Conservation (phyloP, 2,888 invertebrate species). For the Harmothoe impar region DNA sequence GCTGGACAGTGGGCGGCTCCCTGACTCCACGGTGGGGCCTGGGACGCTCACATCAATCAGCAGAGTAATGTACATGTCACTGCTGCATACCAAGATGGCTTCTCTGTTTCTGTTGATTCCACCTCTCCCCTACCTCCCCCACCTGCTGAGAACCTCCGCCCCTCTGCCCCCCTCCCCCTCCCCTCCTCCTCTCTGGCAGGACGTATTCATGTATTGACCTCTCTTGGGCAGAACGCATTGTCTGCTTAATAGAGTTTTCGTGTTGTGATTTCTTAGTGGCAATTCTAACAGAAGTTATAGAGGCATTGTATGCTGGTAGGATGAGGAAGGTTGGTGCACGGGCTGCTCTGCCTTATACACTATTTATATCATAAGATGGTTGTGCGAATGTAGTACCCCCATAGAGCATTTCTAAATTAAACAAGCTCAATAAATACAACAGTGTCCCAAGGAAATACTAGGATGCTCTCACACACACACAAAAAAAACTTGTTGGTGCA, state of each 20-base stretch:
- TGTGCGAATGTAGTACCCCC: background rate
- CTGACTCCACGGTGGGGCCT: background rate
- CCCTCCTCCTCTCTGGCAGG: background rate
- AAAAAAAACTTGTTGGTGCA: no score
- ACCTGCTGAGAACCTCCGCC: background rate
- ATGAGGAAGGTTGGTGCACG: background rate
- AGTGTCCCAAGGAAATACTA: no score
- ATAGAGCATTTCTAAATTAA: background rate
- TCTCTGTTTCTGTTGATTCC: conserved; percentile 41
- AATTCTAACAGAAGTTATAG: background rate
- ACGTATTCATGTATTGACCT: conserved; percentile 47
- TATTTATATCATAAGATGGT: no score
- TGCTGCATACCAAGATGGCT: conserved; percentile 41
- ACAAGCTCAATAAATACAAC: no score
- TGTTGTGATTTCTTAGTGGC: conserved; percentile 28
- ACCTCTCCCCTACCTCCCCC: background rate
- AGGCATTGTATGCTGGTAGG: background rate
- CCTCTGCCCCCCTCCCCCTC: background rate
- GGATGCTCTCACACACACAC: no score
- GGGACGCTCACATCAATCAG: conserved; percentile 39
- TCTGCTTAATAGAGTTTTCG: conserved; percentile 47
- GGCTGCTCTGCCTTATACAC: background rate
- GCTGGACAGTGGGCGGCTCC: background rate
- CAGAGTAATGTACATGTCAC: conserved; percentile 37
- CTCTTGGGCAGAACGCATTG: conserved; percentile 1